These are phyloP conservation scores for Daptonema setosum DNA, from an alignment of 2,888 invertebrate genomes.

Conservation along the genomic window DNA sequence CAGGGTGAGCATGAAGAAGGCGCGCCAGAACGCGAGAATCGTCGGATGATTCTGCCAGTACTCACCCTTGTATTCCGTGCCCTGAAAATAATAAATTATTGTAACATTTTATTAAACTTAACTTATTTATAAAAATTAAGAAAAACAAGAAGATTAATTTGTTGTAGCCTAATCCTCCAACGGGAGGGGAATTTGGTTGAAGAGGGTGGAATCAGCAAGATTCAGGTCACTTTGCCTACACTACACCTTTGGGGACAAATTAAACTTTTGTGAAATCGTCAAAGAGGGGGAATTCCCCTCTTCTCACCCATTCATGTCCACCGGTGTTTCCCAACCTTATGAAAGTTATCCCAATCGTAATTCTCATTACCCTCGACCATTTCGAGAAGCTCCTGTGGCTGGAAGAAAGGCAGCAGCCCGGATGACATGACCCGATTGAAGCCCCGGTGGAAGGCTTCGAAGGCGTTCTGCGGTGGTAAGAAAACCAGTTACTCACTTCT, in stretches of 20 bases:
- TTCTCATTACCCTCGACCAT: conserved; percentile 54
- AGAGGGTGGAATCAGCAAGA: no score
- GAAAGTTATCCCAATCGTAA: conserved; percentile 85
- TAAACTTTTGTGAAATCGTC: no score
- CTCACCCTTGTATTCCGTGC: conserved; percentile 63
- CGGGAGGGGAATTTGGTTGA: no score
- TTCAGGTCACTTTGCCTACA: no score
- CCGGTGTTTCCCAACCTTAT: no score
- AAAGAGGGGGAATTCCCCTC: no score
- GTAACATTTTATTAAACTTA: conserved; percentile 1
- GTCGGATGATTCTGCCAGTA: conserved; percentile 49
- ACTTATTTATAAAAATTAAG: no score
- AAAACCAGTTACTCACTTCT: conserved; percentile 61
- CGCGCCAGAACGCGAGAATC: conserved; percentile 75
- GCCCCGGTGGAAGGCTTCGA: conserved; percentile 40
- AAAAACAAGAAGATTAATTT: no score
- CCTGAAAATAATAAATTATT: conserved; percentile 27
- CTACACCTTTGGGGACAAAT: no score
- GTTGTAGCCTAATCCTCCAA: no score
- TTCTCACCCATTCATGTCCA: no score
- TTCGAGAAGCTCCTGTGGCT: conserved; percentile 65
- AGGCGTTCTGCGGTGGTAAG: conserved; percentile 51
- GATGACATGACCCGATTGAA: conserved; percentile 12
- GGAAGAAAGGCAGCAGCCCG: conserved; percentile 47
- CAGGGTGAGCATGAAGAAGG: conserved; percentile 41